phyloP scores from a whole-genome alignment of 2,113 vertebrate genomes.

The Heterotis niloticus region DNA sequence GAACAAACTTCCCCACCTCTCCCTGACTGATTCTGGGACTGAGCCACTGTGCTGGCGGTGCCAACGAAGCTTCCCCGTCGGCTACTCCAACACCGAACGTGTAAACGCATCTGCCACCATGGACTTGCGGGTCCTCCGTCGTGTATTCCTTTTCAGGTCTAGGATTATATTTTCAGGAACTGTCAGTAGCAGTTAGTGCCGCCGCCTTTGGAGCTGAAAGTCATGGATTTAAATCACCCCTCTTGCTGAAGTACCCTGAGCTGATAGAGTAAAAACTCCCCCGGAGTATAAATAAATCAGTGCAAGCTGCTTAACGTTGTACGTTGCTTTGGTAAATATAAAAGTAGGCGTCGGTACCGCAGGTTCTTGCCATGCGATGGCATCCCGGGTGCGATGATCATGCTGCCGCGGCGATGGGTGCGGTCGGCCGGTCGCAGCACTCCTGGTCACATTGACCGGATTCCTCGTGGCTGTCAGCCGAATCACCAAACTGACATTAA shows the following conservation, averaged over 20 bases:
- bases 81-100: neutral
- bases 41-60: too few species aligned
- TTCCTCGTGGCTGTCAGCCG: constrained; percentile 23
- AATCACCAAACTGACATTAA: constrained; percentile 37
- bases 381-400: too few species aligned
- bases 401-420: too few species aligned
- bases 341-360: too few species aligned
- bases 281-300: too few species aligned
- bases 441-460: neutral
- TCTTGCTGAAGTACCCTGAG: too few species aligned
- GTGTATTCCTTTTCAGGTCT: neutral
- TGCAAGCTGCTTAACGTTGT: neutral
- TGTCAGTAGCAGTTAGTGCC: neutral
- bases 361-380: neutral
- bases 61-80: too few species aligned
- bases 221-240: too few species aligned
- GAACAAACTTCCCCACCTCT: constrained; percentile 41
- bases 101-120: neutral
- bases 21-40: too few species aligned
- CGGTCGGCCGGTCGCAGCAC: too few species aligned
- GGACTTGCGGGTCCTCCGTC: neutral
- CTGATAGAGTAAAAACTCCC: too few species aligned
- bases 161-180: neutral
- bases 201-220: too few species aligned
- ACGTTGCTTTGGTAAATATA: neutral